These are phyloP conservation scores for Cylindroiulus punctatus DNA, from an alignment of 2,888 invertebrate species.

Conservation along the genomic window DNA sequence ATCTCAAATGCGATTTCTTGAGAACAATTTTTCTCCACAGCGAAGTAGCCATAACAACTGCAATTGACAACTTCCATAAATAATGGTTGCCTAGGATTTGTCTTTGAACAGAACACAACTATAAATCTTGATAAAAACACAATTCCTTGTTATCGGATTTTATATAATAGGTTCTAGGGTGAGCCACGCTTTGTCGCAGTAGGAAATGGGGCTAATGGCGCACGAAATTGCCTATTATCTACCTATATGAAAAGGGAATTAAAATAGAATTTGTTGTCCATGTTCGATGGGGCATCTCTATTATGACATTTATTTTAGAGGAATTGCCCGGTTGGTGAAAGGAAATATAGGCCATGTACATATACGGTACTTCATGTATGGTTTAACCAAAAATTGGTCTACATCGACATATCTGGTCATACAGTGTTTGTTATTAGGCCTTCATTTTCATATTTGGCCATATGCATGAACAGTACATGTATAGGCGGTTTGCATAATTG, in stretches of 20 bases:
- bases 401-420: too few species aligned
- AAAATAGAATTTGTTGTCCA: conserved; percentile 37
- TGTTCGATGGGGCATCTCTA: conserved; percentile 4
- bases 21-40: conserved; percentile 2
- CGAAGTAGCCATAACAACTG: conserved; percentile 35
- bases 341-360: too few species aligned
- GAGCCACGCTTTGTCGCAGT: conserved; percentile 13
- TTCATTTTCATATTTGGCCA: too few species aligned
- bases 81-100: conserved; percentile 47
- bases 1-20: conserved; percentile 25
- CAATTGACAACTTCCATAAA: conserved; percentile 45
- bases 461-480: too few species aligned
- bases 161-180: conserved; percentile 45
- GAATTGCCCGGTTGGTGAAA: neutral
- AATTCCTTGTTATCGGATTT: conserved; percentile 47
- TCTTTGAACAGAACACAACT: conserved; percentile 36
- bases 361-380: too few species aligned
- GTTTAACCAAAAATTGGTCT: too few species aligned
- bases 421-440: too few species aligned
- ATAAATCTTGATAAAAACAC: conserved; percentile 47
- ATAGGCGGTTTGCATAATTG: too few species aligned
- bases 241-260: conserved; percentile 19
- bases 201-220: conserved; percentile 33
- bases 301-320: neutral
- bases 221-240: conserved; percentile 47